Percentiles rank a stretch among this genome's conserved stretches.
phyloP scores from a whole-genome alignment of 2,797 vertebrate species.

The Bovichtus variegatus region DNA sequence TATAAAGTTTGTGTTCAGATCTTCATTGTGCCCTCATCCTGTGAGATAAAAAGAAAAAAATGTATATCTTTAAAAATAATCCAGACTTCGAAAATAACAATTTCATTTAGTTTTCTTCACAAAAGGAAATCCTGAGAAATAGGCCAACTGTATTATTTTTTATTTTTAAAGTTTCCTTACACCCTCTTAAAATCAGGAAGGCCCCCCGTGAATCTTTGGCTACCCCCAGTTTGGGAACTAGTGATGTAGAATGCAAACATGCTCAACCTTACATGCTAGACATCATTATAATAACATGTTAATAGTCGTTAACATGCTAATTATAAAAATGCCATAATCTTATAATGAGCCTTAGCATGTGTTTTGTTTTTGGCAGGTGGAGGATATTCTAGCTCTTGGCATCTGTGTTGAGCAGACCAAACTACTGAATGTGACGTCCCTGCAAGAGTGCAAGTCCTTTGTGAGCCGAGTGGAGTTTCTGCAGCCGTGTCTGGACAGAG shows the following conservation, averaged over 20 bases:
- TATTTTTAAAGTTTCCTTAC: too few species aligned
- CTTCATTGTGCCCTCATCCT: too few species aligned
- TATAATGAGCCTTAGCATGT: not conserved
- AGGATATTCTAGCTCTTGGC: conserved; percentile 80
- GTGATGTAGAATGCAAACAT: not conserved
- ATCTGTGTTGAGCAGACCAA: conserved; percentile 78
- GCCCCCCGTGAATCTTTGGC: too few species aligned
- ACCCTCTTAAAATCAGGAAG: too few species aligned
- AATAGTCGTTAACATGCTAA: not conserved
- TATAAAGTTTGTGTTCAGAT: too few species aligned
- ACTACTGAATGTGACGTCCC: conserved; percentile 59
- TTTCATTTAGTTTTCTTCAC: too few species aligned
- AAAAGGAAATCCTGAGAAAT: too few species aligned
- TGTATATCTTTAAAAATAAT: too few species aligned
- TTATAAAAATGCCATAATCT: not conserved
- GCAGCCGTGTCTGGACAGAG: conserved; percentile 81
- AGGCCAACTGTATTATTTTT: too few species aligned
- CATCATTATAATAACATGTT: not conserved
- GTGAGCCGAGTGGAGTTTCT: conserved; percentile 75
- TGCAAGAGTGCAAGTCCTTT: conserved; percentile 71
- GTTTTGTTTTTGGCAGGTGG: conserved; percentile 60
- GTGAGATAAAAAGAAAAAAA: too few species aligned
- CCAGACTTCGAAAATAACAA: too few species aligned
- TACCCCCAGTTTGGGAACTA: too few species aligned
- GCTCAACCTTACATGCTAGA: not conserved